phyloP scores from a whole-genome alignment of 2,113 vertebrate genomes.

The Tor tambroides region DNA sequence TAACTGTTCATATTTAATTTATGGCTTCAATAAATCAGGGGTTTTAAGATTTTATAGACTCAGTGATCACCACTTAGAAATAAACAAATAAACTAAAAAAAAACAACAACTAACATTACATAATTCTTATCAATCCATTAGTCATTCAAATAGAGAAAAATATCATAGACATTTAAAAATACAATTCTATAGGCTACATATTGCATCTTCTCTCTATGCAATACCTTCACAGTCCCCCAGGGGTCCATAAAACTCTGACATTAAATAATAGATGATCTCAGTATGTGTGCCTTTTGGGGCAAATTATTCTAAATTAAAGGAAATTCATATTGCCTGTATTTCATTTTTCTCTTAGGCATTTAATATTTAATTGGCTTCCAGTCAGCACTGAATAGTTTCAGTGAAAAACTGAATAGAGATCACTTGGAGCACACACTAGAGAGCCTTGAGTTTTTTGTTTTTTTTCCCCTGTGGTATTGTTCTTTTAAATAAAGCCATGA shows the following conservation, averaged over 20 bases:
- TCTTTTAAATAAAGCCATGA: not conserved
- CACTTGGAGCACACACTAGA: slow-evolving; percentile 31
- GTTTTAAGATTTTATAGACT: not conserved
- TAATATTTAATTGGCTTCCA: slow-evolving; percentile 55
- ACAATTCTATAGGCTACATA: no score
- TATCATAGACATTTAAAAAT: no score
- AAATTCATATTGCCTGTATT: slow-evolving; percentile 61
- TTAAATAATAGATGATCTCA: slow-evolving; percentile 58
- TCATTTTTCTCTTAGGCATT: slow-evolving; percentile 50
- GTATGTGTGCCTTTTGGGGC: slow-evolving; percentile 58
- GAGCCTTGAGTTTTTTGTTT: not conserved
- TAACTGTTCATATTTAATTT: not conserved
- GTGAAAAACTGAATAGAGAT: slow-evolving; percentile 40
- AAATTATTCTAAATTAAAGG: slow-evolving; percentile 64
- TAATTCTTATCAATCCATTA: not conserved
- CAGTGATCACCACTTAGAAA: not conserved
- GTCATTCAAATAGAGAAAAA: not conserved
- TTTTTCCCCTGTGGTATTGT: not conserved
- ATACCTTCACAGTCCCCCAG: not conserved
- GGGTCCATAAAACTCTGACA: not conserved
- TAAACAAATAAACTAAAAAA: not conserved
- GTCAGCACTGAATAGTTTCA: slow-evolving; percentile 42
- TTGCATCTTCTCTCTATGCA: not conserved
- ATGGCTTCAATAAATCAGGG: not conserved
- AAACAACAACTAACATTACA: not conserved